Evolutionary conservation across 2,888 invertebrate genomes (phyloP), one percentile per base, ranked within the genome.

Genomic region (Cremastinae sp.): DNA sequence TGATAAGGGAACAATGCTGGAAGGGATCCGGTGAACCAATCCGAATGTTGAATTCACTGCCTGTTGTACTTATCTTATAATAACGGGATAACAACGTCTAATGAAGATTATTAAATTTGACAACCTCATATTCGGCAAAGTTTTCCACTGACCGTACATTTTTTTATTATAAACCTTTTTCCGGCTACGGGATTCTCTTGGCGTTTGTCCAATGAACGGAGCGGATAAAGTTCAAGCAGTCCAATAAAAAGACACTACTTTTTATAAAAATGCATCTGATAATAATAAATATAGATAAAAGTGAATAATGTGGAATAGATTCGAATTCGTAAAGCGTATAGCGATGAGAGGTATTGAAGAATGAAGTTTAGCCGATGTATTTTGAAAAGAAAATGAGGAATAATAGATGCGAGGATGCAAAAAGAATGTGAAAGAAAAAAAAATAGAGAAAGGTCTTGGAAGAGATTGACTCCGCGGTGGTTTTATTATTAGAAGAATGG

Each of bases 1-100:
- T 41, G 28, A 56, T 62, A 51, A 49, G 8, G 7, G 22, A 43
- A 28, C 53, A 28, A n/a, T 18, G 41, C 28, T 53, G 28, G n/a
- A 51, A 51, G 14, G 20, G 43, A 43, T 65, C 28, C n/a, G n/a
- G n/a, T 53, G 53, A 41, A 41, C 12, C 53, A 28, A 65, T 53
- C 22, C 53, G 53, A 55, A 65, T 65, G 53, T 53, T 16, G 9
- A 41, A 53, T 55, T 28, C 16, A 53, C n/a, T n/a, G 43, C 65
- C 65, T 65, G 51, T 41, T 65, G 41, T 43, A 35, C 22, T 65
- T 65, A 65, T 65, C 65, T 9, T n/a, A 18, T 41, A 51, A 22
- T n/a, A 39, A 43, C 16, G 39, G 9, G 72, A 58, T 65, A 65
- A 58, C 49, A 22, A n/a, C 45, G 35, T 51, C 12, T 28, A 41